Evolutionary conservation across 2,113 vertebrate genomes (phyloP).

Genomic region (Formicarius rufipectus): DNA sequence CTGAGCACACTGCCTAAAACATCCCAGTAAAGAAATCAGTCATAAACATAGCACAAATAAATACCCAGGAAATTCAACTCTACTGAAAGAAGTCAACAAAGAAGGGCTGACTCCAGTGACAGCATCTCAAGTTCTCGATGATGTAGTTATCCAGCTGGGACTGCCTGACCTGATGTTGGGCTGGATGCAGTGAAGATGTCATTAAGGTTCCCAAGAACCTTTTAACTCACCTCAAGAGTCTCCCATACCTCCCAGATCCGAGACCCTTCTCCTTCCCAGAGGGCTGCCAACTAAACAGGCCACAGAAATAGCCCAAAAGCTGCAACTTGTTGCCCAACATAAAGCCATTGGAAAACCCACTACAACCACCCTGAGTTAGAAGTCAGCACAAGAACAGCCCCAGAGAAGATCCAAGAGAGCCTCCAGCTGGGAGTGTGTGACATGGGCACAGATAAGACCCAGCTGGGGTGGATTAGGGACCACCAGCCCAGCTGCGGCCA

Average conservation of each 20-base stretch:
- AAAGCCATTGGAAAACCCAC: not conserved
- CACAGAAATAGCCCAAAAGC: not conserved
- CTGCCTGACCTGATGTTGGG: not conserved
- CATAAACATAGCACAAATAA: not conserved
- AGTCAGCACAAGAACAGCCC: not conserved
- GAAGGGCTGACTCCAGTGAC: not conserved
- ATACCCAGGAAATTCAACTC: not conserved
- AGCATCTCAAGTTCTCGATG: not conserved
- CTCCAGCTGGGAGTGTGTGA: not conserved
- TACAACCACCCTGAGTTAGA: fast-evolving
- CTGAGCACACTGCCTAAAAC: not conserved
- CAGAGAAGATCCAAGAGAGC: not conserved
- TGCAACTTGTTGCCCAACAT: fast-evolving
- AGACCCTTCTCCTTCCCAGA: not conserved
- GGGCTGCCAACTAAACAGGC: not conserved
- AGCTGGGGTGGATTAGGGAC: not conserved
- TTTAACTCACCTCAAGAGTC: not conserved
- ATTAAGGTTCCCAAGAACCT: not conserved
- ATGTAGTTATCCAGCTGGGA: not conserved
- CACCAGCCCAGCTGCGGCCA: not conserved
- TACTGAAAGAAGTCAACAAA: not conserved
- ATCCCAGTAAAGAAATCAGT: not conserved
- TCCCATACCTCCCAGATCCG: not conserved
- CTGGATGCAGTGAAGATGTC: not conserved
- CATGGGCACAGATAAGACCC: not conserved